Evolutionary conservation across 2,797 vertebrate genomes (phyloP).

Genomic region (Enteromius paludinosus): DNA sequence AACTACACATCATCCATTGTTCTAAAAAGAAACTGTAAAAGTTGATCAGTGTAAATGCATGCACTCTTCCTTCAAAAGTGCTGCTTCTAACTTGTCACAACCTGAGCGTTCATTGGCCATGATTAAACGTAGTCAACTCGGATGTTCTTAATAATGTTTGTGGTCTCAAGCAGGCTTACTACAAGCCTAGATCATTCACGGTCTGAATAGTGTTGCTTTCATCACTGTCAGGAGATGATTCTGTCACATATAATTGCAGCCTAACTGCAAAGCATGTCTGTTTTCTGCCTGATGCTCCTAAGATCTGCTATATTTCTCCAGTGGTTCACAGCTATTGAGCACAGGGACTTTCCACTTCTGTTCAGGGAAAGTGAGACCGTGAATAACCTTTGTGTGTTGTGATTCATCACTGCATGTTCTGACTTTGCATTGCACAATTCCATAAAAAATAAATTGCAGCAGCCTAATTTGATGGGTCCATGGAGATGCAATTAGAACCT

Average conservation of each 20-base stretch:
- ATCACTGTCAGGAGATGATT: background rate
- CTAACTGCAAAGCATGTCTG: background rate
- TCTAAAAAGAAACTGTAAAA: background rate
- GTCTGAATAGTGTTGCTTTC: background rate
- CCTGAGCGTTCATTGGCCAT: background rate
- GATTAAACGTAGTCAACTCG: background rate
- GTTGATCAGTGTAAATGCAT: background rate
- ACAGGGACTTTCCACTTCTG: slow-evolving; percentile 27
- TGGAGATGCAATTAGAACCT: slow-evolving; percentile 9
- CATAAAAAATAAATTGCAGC: background rate
- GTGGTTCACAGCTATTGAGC: slow-evolving; percentile 6
- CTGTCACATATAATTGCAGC: background rate
- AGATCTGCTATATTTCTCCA: background rate
- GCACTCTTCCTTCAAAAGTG: background rate
- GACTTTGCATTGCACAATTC: background rate
- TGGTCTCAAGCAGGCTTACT: background rate
- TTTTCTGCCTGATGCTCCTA: background rate
- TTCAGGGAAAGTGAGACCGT: background rate
- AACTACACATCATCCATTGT: background rate
- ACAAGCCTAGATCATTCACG: background rate
- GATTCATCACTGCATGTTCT: slow-evolving; percentile 27
- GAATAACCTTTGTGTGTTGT: slow-evolving; percentile 25
- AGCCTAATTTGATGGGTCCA: background rate
- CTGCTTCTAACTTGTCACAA: background rate
- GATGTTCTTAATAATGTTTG: background rate